Evolutionary conservation across 1,140 invertebrate species (phyloP).

Genomic region (Zaprionus vittiger): DNA sequence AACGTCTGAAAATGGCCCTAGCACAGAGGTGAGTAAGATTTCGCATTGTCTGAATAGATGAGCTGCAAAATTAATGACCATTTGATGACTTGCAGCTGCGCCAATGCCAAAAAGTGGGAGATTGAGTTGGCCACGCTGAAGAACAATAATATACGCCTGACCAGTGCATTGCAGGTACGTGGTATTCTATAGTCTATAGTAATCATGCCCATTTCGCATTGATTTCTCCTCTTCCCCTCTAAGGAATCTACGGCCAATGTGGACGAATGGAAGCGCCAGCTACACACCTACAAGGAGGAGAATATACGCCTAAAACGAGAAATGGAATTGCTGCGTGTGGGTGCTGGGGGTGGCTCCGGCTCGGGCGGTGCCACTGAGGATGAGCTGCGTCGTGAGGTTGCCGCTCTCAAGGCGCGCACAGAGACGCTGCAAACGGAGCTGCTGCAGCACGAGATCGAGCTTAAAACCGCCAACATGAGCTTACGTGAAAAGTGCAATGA

Average conservation of each 20-base stretch:
- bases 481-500: constrained; percentile 83
- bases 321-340: constrained; percentile 73
- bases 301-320: constrained; percentile 92
- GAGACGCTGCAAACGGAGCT: constrained; percentile 80
- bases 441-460: constrained; percentile 80
- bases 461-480: constrained; percentile 79
- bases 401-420: constrained; percentile 77
- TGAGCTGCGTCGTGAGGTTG: constrained; percentile 81
- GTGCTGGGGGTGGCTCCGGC: constrained; percentile 55
- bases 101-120: constrained; percentile 99
- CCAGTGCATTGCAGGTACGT: constrained; percentile 93
- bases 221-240: not conserved
- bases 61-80: not conserved
- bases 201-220: not conserved
- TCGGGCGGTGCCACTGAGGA: constrained; percentile 69
- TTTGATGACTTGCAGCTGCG: constrained; percentile 88
- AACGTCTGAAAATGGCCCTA: constrained; percentile 96
- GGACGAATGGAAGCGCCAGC: constrained; percentile 98
- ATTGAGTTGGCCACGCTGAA: constrained; percentile 97
- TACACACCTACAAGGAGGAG: constrained; percentile 98
- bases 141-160: constrained; percentile 97
- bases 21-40: constrained; percentile 93
- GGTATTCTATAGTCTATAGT: not conserved
- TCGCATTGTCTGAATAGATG: not conserved
- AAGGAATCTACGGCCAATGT: constrained; percentile 97